Conservation (phyloP, 2,888 invertebrate genomes). For the Drosophila colorata region DNA sequence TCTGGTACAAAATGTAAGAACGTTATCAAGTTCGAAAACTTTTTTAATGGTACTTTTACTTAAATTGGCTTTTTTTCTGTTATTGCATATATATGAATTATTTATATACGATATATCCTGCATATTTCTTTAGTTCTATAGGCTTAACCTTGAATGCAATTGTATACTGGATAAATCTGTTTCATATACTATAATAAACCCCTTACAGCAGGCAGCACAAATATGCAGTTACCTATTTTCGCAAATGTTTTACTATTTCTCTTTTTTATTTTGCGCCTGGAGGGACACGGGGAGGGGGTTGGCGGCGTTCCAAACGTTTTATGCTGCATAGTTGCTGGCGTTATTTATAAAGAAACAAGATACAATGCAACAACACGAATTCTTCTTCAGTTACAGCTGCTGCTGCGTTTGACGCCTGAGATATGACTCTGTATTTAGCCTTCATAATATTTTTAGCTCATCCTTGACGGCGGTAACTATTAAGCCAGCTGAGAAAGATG, state of each 20-base stretch:
- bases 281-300: background rate
- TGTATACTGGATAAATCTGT: background rate
- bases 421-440: constrained; percentile 49
- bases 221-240: constrained; percentile 1
- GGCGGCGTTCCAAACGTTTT: background rate
- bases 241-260: constrained; percentile 4
- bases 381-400: constrained; percentile 12
- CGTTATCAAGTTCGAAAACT: too few species aligned
- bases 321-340: background rate
- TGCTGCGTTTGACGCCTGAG: constrained; percentile 22
- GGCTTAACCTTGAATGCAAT: background rate
- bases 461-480: constrained; percentile 35
- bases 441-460: constrained; percentile 38
- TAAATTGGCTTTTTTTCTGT: too few species aligned
- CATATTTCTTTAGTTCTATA: background rate
- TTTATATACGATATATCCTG: constrained; percentile 4
- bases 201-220: constrained; percentile 7
- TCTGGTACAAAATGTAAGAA: too few species aligned
- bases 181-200: constrained; percentile 3
- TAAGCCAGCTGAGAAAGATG: constrained; percentile 2
- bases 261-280: background rate
- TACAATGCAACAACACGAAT: constrained; percentile 13
- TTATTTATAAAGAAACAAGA: constrained; percentile 14
- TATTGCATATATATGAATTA: too few species aligned
- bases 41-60: too few species aligned